Percentiles rank a stretch among this genome's conserved stretches.
Conservation (phyloP, 1,140 invertebrate genomes). For the Heliconius melpomene region DNA sequence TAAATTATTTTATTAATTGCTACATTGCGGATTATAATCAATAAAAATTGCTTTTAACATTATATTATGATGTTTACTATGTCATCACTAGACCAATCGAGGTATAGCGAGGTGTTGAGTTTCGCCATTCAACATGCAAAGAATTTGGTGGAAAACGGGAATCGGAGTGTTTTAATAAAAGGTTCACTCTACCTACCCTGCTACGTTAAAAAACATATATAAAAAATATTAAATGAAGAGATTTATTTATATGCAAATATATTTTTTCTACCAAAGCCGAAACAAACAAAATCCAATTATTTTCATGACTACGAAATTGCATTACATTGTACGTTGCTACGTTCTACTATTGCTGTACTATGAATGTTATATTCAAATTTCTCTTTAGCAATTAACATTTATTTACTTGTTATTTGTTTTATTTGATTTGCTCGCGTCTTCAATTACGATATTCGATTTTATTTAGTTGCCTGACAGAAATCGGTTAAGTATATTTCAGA, state of each 20-base stretch:
- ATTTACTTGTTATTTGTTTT: conserved; percentile 30
- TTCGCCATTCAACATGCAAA: too few relatives aligned
- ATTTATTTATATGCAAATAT: neutral
- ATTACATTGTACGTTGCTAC: neutral
- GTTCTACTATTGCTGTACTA: neutral
- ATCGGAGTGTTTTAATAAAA: too few relatives aligned
- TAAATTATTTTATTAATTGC: neutral
- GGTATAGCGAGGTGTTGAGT: too few relatives aligned
- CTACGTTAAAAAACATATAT: too few relatives aligned
- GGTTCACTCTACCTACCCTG: too few relatives aligned
- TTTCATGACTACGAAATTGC: neutral
- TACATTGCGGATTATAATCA: neutral
- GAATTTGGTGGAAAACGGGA: too few relatives aligned
- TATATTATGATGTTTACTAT: too few relatives aligned
- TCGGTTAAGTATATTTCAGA: conserved; percentile 48
- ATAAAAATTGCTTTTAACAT: too few relatives aligned
- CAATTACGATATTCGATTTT: conserved; percentile 40
- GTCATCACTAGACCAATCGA: too few relatives aligned
- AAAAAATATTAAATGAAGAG: too few relatives aligned
- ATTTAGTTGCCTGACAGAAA: conserved; percentile 44
- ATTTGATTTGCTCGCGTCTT: conserved; percentile 27
- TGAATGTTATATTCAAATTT: conserved; percentile 31
- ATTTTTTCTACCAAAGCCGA: neutral
- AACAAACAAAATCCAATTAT: neutral
- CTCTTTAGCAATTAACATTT: conserved; percentile 20